Conservation (phyloP, 1,140 invertebrate genomes). For the Dolichoris vasculosae region DNA sequence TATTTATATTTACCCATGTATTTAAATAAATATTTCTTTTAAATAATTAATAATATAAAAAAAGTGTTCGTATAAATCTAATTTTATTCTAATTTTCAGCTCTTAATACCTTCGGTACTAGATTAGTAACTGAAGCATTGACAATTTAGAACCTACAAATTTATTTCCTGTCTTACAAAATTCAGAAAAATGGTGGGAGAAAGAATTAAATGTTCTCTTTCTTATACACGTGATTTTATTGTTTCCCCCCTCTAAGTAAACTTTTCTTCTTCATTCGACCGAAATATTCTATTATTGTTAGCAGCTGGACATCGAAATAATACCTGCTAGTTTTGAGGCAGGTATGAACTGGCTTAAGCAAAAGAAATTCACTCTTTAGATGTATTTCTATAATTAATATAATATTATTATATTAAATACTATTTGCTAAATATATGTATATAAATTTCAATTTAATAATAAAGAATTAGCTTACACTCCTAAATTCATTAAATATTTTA, state of each 20-base stretch:
- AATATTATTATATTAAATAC: neutral
- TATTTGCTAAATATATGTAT: neutral
- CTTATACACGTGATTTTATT: conserved; percentile 24
- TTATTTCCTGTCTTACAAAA: conserved; percentile 9
- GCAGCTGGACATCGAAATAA: neutral
- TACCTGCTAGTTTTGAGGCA: conserved; percentile 10
- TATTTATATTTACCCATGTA: neutral
- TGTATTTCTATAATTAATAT: neutral
- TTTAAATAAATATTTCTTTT: neutral
- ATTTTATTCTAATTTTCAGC: neutral
- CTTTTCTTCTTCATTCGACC: neutral
- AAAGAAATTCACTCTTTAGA: neutral
- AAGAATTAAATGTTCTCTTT: conserved; percentile 21
- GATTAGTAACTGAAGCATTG: neutral
- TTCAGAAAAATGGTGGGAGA: conserved; percentile 12
- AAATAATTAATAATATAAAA: neutral
- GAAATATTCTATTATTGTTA: conserved; percentile 19
- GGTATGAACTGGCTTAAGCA: neutral
- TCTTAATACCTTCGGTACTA: neutral
- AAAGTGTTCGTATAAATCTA: neutral
- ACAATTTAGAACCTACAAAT: neutral
- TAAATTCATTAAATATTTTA: too few species aligned
- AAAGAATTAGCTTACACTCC: too few species aligned
- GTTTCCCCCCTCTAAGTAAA: neutral
- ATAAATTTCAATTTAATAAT: neutral